Evolutionary conservation across 2,113 vertebrate genomes (phyloP).

Genomic region (Neodon shergylaensis): DNA sequence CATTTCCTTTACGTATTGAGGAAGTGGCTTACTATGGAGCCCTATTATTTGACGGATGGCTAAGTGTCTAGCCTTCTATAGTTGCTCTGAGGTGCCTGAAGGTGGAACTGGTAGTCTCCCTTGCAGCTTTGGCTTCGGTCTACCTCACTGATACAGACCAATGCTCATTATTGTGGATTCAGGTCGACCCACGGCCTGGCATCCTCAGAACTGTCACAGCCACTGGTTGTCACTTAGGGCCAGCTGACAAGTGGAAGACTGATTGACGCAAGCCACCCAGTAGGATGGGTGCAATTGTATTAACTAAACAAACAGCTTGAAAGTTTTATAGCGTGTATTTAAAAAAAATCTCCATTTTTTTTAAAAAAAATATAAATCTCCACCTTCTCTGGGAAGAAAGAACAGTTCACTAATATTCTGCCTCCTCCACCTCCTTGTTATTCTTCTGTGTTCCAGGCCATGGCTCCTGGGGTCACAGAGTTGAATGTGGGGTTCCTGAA

Average conservation of each 20-base stretch:
- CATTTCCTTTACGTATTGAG: neutral
- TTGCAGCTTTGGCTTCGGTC: neutral
- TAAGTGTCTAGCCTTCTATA: neutral
- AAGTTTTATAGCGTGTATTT: neutral
- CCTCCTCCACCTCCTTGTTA: neutral
- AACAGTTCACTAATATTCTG: neutral
- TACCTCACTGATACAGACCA: neutral
- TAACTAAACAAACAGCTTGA: neutral
- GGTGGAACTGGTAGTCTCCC: neutral
- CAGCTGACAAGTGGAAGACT: neutral
- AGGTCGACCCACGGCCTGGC: neutral
- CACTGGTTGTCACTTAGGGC: neutral
- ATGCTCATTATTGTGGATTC: neutral
- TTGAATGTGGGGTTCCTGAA: neutral
- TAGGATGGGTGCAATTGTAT: neutral
- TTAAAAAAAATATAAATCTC: neutral
- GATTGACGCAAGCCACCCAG: neutral
- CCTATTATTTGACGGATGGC: neutral
- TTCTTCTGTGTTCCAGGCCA: neutral
- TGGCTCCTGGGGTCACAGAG: neutral
- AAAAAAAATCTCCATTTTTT: neutral
- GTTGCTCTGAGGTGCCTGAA: neutral
- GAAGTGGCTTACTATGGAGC: slow-evolving; percentile 1
- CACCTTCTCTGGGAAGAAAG: slow-evolving; percentile 1
- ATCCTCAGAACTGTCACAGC: neutral